Evolutionary conservation across 2,888 invertebrate species (phyloP).

Genomic region (Melanostoma mellinum): DNA sequence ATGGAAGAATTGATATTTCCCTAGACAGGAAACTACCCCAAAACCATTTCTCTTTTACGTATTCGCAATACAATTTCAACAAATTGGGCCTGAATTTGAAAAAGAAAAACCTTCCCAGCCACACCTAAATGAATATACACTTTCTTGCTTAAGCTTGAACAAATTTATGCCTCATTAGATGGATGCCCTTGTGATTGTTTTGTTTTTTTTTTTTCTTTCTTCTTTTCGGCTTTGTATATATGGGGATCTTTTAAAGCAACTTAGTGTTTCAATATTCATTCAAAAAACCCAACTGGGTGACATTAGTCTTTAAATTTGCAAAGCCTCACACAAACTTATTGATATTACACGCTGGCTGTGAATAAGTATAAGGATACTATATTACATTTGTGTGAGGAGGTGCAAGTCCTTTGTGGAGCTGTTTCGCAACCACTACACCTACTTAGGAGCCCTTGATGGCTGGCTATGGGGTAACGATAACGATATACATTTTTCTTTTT

Average conservation of each 20-base stretch:
- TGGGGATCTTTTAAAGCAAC: constrained; percentile 16
- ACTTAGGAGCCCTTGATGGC: neutral
- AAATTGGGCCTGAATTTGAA: constrained; percentile 47
- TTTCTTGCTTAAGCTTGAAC: constrained; percentile 23
- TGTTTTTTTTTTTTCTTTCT: neutral
- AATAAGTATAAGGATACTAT: constrained; percentile 29
- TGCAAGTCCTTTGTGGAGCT: constrained; percentile 40
- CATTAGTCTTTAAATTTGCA: constrained; percentile 47
- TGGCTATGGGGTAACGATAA: neutral
- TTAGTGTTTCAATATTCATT: constrained; percentile 51
- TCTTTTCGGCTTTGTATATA: constrained; percentile 12
- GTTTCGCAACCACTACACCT: constrained; percentile 27
- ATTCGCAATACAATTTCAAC: constrained; percentile 38
- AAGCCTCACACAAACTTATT: constrained; percentile 17
- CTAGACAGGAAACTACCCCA: constrained; percentile 42
- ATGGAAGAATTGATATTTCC: constrained; percentile 50
- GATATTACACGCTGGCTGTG: constrained; percentile 26
- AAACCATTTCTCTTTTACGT: constrained; percentile 8
- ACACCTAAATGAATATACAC: constrained; percentile 3
- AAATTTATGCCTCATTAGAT: constrained; percentile 60
- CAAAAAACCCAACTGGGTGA: constrained; percentile 37
- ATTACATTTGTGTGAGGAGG: constrained; percentile 10
- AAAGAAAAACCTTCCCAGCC: constrained; percentile 6
- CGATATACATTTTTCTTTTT: constrained; percentile 15
- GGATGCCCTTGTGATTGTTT: constrained; percentile 43